Conservation (phyloP, 2,113 vertebrate genomes). For the Phylloscopus trochilus region DNA sequence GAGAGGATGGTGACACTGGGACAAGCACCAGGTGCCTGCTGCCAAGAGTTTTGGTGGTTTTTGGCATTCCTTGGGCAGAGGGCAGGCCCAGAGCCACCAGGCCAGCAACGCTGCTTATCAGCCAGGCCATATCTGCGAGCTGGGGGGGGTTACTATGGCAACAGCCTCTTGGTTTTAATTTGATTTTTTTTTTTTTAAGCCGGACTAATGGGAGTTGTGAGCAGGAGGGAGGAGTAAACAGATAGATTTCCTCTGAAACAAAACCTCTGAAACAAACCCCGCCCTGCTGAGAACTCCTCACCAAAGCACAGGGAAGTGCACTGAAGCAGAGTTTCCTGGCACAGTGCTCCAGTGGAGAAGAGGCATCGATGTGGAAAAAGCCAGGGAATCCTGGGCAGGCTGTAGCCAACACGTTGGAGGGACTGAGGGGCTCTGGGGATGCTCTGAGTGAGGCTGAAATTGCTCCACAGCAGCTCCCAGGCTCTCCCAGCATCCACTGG, state of each 20-base stretch:
- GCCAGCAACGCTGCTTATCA: background rate
- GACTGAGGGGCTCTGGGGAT: background rate
- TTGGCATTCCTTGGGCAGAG: background rate
- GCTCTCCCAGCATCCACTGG: background rate
- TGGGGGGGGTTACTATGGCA: slow-evolving; percentile 38
- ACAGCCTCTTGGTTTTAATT: background rate
- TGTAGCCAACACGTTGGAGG: fast-evolving
- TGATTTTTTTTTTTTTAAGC: background rate
- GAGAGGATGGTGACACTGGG: background rate
- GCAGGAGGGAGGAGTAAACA: slow-evolving; percentile 1
- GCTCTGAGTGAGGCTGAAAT: background rate
- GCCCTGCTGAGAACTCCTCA: background rate
- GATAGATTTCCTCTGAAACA: slow-evolving; percentile 33
- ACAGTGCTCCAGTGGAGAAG: background rate
- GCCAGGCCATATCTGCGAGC: background rate
- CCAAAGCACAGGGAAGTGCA: background rate
- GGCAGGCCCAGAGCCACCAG: background rate
- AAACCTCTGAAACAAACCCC: slow-evolving; percentile 38
- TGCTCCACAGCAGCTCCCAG: fast-evolving
- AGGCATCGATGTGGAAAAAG: background rate
- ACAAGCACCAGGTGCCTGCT: background rate
- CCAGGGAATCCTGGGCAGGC: background rate
- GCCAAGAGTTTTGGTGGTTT: background rate
- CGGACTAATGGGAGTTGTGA: slow-evolving; percentile 13
- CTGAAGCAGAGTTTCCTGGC: background rate